Evolutionary conservation across 1,140 invertebrate species (phyloP), one percentile per base, ranked within the genome.

Genomic region (Eumeta japonica): DNA sequence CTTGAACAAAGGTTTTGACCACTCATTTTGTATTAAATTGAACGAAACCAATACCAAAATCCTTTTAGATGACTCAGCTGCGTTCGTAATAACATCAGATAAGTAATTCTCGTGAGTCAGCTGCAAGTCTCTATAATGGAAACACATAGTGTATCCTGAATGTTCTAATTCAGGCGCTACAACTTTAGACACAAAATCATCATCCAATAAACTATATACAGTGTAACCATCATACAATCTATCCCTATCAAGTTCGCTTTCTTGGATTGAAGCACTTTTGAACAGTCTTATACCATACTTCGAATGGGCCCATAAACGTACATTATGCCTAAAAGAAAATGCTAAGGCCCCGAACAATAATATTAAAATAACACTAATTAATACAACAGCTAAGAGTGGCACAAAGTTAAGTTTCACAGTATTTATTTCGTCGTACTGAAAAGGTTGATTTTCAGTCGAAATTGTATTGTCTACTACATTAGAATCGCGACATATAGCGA

Each of bases 171-270:
- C 86, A 1, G 87, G 81, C 1, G 87, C 85, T 15, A 94, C 78
- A 43, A 86, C 83, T 54, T 89, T 81, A 1, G 84, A 79, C 7
- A 91, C 86, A 58, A 92, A 88, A 40, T 88, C 83, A 48, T 91
- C 86, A 65, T 94, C 90, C 46, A 89, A 82, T 39, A 88, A 83
- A 67, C 87, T 90, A 77, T 94, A 93, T n/a, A 91, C 85, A 54
- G 92, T 79, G 66, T 92, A 94, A 18, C 88, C 90, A 64, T 94
- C 91, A 67, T 89, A 92, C 10, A 90, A 73, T 41, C 86, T 81
- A 55, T 89, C 87, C 45, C 87, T 83, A 58, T 90, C 88, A 42
- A 77, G 49, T 52, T 85, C 83, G 60, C 81, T 82, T 40, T 85
- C 82, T 47, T 84, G 82, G 41, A 75, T 71, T 45, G 87, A 88